A percentile compares a stretch with the other conserved stretches of the same genome.
Conservation (phyloP, 2,113 vertebrate genomes). For the Embiotoca jacksoni region DNA sequence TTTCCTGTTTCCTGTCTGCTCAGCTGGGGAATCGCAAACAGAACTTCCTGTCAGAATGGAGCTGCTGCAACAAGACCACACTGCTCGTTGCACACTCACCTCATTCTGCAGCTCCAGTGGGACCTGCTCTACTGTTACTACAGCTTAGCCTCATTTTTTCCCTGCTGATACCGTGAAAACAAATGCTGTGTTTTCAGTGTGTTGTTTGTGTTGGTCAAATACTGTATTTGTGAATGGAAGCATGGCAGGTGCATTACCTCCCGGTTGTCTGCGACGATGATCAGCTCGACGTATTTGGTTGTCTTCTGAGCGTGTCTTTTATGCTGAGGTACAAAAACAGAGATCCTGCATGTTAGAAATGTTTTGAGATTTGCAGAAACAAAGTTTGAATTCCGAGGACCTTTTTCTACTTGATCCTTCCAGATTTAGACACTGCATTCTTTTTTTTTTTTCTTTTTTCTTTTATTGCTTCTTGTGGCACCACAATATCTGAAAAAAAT, state of each 20-base stretch:
- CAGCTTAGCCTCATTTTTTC: conserved; percentile 39
- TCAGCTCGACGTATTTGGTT: conserved; percentile 96
- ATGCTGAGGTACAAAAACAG: conserved; percentile 81
- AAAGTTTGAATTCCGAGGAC: neutral
- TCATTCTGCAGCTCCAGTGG: conserved; percentile 58
- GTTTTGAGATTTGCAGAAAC: conserved; percentile 16
- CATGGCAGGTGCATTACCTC: conserved; percentile 87
- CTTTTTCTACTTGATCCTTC: neutral
- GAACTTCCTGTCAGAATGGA: conserved; percentile 69
- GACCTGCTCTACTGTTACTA: conserved; percentile 49
- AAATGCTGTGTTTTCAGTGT: conserved; percentile 1
- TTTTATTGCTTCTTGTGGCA: neutral
- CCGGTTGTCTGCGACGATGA: conserved; percentile 97
- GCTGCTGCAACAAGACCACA: conserved; percentile 64
- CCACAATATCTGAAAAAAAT: conserved; percentile 4
- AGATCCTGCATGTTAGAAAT: conserved; percentile 20
- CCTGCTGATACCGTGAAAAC: neutral
- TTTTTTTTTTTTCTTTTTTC: too few relatives aligned
- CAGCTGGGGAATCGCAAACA: conserved; percentile 67
- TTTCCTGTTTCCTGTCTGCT: conserved; percentile 76
- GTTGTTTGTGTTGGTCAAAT: conserved; percentile 12
- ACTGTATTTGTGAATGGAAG: conserved; percentile 14
- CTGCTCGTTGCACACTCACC: conserved; percentile 68
- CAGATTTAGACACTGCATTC: too few relatives aligned
- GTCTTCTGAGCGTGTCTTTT: conserved; percentile 93